Evolutionary conservation across 2,888 invertebrate species (phyloP), one percentile per base, ranked within the genome.

Genomic region (Apamea crenata): DNA sequence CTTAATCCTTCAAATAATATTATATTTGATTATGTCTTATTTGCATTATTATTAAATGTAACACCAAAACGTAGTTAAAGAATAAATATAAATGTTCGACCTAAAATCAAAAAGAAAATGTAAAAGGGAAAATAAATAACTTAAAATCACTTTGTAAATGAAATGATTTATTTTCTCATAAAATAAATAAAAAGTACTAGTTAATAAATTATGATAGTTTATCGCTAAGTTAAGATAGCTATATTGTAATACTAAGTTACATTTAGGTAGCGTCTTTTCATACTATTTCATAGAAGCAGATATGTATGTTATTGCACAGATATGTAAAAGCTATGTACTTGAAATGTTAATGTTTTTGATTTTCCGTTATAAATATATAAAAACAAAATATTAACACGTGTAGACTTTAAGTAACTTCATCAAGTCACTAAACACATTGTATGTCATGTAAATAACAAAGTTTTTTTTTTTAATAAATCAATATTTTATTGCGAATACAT

Each of bases 211-310:
- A 89, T 90, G 80, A 83, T 86, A 88, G 74, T 87, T 85, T 84
- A 90, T 78, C 32, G 84, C 89, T 93, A 84, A 88, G 78, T 87
- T 87, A 86, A 76, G 83, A 87, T 90, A 90, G 85, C 88, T 89
- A 90, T 78, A 72, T 82, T 84, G 86, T 89, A 90, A 91, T 90
- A 90, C 89, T 90, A 90, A 88, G 80, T 89, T 90, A 90, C 78
- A 89, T 84, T 87, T 86, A 82, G 74, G 69, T 86, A 90, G 88
- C 90, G 89, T 90, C 90, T 87, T 83, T 88, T 88, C 78, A 90
- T 88, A 91, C 87, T 90, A 90, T 93, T 94, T 91, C 96, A 95
- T 95, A 96, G 96, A 95, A 96, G 96, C 96, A 96, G 95, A 96
- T 96, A 96, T 96, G 95, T 95, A 92, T 93, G 90, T 90, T 29